Evolutionary conservation across 2,113 vertebrate genomes (phyloP).

Genomic region (Galeopterus variegatus): DNA sequence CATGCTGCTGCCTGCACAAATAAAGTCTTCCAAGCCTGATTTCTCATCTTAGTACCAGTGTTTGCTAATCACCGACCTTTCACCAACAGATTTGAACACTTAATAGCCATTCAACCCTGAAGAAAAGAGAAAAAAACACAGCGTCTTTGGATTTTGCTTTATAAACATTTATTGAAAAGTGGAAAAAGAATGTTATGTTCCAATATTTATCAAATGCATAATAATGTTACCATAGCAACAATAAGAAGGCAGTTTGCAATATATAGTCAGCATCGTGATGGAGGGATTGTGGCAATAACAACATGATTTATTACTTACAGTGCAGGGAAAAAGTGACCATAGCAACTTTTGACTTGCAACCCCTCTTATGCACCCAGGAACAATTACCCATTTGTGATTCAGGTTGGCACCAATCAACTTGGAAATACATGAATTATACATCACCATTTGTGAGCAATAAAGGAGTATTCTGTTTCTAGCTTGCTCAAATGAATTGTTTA

Average conservation of each 20-base stretch:
- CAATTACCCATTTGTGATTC: background rate
- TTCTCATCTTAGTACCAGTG: background rate
- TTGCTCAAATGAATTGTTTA: background rate
- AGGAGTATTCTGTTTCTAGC: background rate
- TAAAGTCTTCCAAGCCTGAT: too few relatives aligned
- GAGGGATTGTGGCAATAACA: background rate
- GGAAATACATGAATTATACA: background rate
- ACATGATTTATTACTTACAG: background rate
- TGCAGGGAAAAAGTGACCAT: background rate
- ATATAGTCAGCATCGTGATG: background rate
- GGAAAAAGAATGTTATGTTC: background rate
- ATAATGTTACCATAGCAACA: background rate
- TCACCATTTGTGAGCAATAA: background rate
- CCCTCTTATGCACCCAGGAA: background rate
- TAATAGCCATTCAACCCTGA: background rate
- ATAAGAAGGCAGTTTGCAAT: background rate
- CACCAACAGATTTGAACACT: background rate
- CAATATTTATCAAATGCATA: background rate
- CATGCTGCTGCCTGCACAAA: too few relatives aligned
- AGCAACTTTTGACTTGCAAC: background rate
- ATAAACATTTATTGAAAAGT: conserved; percentile 8
- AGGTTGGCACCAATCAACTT: background rate
- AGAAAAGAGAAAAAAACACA: background rate
- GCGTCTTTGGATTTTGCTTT: background rate
- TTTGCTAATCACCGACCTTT: background rate